Evolutionary conservation across 2,113 vertebrate genomes (phyloP).

Genomic region (Eulemur rufifrons): DNA sequence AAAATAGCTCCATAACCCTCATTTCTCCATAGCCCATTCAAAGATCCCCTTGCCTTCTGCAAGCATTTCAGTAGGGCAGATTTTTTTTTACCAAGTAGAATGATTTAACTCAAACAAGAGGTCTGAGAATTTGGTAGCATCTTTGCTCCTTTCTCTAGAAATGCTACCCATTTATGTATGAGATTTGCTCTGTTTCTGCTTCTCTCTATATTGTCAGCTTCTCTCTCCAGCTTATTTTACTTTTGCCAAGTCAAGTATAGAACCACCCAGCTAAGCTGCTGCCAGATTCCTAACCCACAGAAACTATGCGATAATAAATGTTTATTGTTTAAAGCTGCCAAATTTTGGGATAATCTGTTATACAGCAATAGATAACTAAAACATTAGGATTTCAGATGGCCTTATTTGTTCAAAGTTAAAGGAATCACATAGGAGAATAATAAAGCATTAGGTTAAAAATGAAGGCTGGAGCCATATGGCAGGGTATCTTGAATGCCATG

Average conservation of each 20-base stretch:
- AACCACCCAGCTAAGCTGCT: neutral
- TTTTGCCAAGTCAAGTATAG: neutral
- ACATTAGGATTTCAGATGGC: neutral
- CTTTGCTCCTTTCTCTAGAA: neutral
- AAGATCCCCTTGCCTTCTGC: neutral
- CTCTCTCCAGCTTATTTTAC: neutral
- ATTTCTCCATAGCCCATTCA: neutral
- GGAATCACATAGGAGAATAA: neutral
- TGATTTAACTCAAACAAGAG: neutral
- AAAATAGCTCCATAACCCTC: constrained; percentile 4
- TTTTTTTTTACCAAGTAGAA: neutral
- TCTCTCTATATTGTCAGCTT: neutral
- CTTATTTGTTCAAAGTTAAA: neutral
- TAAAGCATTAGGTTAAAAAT: neutral
- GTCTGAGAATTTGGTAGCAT: neutral
- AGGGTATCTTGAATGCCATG: neutral
- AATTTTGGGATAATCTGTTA: neutral
- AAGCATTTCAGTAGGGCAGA: neutral
- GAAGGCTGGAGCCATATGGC: neutral
- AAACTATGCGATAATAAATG: neutral
- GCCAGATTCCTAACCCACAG: neutral
- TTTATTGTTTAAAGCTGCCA: neutral
- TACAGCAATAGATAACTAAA: neutral
- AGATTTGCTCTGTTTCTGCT: neutral
- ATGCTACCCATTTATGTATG: neutral